These are phyloP conservation scores for Heliconius himera DNA, from an alignment of 1,140 invertebrate species.

Conservation along the genomic window DNA sequence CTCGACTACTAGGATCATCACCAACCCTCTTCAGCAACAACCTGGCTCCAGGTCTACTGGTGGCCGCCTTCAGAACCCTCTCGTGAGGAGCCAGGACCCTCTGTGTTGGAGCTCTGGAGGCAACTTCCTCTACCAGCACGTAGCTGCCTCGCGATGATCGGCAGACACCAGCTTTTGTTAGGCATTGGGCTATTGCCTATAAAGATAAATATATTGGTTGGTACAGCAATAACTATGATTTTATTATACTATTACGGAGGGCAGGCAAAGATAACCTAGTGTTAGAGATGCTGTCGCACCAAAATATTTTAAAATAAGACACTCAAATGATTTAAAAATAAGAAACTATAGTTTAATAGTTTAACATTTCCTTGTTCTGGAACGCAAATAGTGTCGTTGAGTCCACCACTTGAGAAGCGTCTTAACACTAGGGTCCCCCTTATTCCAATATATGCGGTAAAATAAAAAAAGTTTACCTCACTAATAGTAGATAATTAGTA, in stretches of 20 bases:
- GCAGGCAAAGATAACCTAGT: too few relatives aligned
- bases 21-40: conserved; percentile 94
- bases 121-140: conserved; percentile 94
- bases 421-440: too few relatives aligned
- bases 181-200: conserved; percentile 70
- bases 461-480: conserved; percentile 75
- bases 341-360: too few relatives aligned
- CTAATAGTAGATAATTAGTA: conserved; percentile 93
- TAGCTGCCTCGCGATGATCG: conserved; percentile 60
- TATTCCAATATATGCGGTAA: too few relatives aligned
- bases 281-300: too few relatives aligned
- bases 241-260: too few relatives aligned
- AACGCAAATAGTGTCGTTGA: too few relatives aligned
- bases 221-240: too few relatives aligned
- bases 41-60: conserved; percentile 83
- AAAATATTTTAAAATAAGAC: too few relatives aligned
- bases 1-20: conserved; percentile 94
- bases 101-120: conserved; percentile 85
- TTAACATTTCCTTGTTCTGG: too few relatives aligned
- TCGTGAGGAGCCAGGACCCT: conserved; percentile 92
- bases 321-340: too few relatives aligned
- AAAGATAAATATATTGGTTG: background rate
- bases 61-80: conserved; percentile 91
- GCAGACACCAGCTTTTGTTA: conserved; percentile 65
- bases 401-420: too few relatives aligned